phyloP scores from a whole-genome alignment of 2,797 vertebrate genomes.

The Bryconaethiops microstoma region DNA sequence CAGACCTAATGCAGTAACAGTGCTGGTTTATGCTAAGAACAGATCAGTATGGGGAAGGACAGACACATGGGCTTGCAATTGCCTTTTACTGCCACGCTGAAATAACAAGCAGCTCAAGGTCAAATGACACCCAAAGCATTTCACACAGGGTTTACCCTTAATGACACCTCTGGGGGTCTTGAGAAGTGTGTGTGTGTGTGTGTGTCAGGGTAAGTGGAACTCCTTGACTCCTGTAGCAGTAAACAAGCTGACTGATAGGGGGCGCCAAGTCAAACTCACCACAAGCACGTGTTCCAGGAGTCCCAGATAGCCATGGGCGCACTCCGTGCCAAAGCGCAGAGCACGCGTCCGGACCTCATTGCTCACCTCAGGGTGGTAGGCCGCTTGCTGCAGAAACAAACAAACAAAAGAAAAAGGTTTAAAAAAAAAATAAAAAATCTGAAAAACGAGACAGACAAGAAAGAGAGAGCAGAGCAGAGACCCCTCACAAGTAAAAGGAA shows the following conservation, averaged over 20 bases:
- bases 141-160: conserved; percentile 25
- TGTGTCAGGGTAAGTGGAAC: conserved; percentile 16
- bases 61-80: background rate
- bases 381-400: conserved; percentile 84
- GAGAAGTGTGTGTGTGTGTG: conserved; percentile 10
- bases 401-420: background rate
- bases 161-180: conserved; percentile 6
- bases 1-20: background rate
- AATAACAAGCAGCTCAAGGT: conserved; percentile 32
- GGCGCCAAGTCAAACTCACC: conserved; percentile 77
- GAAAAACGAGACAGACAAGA: background rate
- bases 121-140: conserved; percentile 19
- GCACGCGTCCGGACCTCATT: conserved; percentile 88
- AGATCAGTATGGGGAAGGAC: background rate
- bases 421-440: too few species aligned
- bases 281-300: conserved; percentile 94
- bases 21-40: background rate
- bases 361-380: conserved; percentile 91
- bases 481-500: background rate
- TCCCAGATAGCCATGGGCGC: conserved; percentile 91
- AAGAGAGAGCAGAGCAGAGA: background rate
- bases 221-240: background rate
- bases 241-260: background rate
- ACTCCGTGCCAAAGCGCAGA: conserved; percentile 90
- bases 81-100: conserved; percentile 6